A percentile compares a stretch with the other conserved stretches of the same genome.
phyloP scores from a whole-genome alignment of 2,797 vertebrate species.

The Alauda arvensis region DNA sequence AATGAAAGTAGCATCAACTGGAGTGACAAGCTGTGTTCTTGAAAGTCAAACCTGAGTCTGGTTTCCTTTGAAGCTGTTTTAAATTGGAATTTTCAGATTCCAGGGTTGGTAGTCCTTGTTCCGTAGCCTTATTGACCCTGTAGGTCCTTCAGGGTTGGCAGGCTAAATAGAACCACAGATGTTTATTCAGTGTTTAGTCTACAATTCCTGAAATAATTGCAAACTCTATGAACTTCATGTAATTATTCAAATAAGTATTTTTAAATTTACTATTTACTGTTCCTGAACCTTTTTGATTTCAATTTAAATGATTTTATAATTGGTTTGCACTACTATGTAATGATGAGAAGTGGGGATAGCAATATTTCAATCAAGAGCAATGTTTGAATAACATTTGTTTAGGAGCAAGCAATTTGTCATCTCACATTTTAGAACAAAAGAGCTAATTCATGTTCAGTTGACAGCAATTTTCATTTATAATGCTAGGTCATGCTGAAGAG shows the following conservation, averaged over 20 bases:
- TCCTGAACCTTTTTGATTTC: not conserved
- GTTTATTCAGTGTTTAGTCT: not conserved
- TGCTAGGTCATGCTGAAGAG: not conserved
- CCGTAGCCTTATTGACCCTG: not conserved
- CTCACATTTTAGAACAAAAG: not conserved
- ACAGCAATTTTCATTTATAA: conserved; percentile 22
- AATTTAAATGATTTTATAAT: not conserved
- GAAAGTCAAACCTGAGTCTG: not conserved
- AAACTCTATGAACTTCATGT: not conserved
- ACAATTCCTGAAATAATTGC: not conserved
- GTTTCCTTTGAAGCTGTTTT: not conserved
- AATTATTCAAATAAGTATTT: not conserved
- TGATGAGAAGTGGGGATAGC: not conserved
- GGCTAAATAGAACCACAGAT: not conserved
- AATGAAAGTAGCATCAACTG: not conserved
- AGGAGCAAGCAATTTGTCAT: not conserved
- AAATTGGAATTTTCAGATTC: not conserved
- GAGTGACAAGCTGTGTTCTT: not conserved
- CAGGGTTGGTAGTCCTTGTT: not conserved
- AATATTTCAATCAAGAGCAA: not conserved
- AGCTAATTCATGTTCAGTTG: not conserved
- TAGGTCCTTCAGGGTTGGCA: not conserved
- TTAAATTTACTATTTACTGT: not conserved
- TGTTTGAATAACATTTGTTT: not conserved
- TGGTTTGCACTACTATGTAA: not conserved